Base-by-base conservation (phyloP, 2,113 vertebrate genomes). In the Desmodus rotundus region DNA sequence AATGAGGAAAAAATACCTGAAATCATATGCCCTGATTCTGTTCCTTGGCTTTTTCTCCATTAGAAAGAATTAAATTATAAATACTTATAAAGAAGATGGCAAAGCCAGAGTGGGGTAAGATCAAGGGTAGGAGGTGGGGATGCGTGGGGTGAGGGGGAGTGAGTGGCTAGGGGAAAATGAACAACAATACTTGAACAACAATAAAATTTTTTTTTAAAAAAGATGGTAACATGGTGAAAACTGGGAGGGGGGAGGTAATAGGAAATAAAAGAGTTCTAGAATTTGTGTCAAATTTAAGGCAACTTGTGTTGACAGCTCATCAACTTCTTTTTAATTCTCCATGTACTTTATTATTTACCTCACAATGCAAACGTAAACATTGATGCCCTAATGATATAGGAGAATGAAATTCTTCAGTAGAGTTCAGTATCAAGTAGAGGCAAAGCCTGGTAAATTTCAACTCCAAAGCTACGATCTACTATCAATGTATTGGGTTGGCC, bases 61-160 rank as follows among this genome's bases (percentile, higher is more conserved):
- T 67, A 77, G 33, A 96, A 80, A 91, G 26, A 80, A 85, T 54
- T 70, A 45, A n/a, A 67, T 92, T 70, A 92, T 31, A 88, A 72
- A 92, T 22, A 74, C 87, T 52, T 52, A 84, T 9, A 86, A 94
- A 92, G 38, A 85, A 87, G 28, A 4, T 33, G 4, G 12, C 54
- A 95, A 67, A 58, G 56, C 20, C 56, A 58, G 22, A 56, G 22
- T 8, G 20, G 3, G 19, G 7, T 58, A 24, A 24, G 56, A 58
- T 58, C 22, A 4, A 58, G 22, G 56, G 22, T 24, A 9, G 56
- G 56, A 58, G 56, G 56, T 58, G 8, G 56, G 56, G 56, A 24
- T 24, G 56, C 22, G 20, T 58, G 22, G 56, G 56, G 56, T 2
- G 22, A 58, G 22, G 22, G 22, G 56, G 56, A 58, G 9, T 58